Evolutionary conservation across 2,113 vertebrate genomes (phyloP).

Genomic region (Aleadryas rufinucha): DNA sequence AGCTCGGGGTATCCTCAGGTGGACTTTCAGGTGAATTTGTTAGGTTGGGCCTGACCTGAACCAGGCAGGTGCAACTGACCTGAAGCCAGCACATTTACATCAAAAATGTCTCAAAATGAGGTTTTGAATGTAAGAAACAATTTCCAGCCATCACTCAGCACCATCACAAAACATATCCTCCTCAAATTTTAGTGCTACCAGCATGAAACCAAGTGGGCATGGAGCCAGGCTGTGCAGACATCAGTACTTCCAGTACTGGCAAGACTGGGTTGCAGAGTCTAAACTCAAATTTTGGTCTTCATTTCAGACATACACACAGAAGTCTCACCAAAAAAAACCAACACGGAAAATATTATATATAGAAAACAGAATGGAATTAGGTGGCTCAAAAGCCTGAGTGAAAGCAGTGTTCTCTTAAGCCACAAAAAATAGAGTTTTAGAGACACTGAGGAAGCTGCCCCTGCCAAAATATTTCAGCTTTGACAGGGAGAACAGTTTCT

Average conservation of each 20-base stretch:
- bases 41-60: not conserved
- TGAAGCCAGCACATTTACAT: not conserved
- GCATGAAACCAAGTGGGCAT: not conserved
- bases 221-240: not conserved
- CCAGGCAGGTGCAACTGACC: not conserved
- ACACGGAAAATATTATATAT: conserved; percentile 48
- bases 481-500: conserved; percentile 27
- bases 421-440: conserved; percentile 28
- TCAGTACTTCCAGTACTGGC: not conserved
- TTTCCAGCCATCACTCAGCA: not conserved
- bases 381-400: conserved; percentile 20
- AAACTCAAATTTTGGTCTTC: not conserved
- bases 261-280: not conserved
- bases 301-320: not conserved
- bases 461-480: conserved; percentile 52
- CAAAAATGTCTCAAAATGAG: not conserved
- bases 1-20: not conserved
- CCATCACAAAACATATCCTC: not conserved
- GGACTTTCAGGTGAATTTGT: not conserved
- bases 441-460: conserved; percentile 22
- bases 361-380: conserved; percentile 19
- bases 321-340: not conserved
- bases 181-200: not conserved
- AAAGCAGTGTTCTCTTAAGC: conserved; percentile 31
- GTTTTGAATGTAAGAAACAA: not conserved